Base-by-base conservation (phyloP, 35 echinoderm and acorn worm species). In the Ophiothrix spiculata region DNA sequence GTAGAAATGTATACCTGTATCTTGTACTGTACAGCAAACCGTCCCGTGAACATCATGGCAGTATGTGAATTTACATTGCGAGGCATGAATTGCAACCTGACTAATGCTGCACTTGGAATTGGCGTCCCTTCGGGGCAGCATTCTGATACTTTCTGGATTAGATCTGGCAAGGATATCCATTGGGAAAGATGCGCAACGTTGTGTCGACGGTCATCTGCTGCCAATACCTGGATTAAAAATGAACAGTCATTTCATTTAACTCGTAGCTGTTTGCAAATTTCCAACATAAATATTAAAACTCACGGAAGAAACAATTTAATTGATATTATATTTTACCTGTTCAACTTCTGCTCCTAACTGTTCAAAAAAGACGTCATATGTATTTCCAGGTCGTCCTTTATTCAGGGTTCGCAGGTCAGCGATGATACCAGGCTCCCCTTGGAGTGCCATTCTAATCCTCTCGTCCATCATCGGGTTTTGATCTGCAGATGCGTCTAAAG, bases 351-450 rank as follows among this genome's bases (percentile, higher is more conserved):
- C 80, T 40, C 40, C 80, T 38, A 83, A 17, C 39, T 83, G 49
- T 38, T 83, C 80, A 54, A 83, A 83, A 38, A 83, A 83, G 1
- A 83, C 80, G 56, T 83, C 80, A 83, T 40, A 83, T 83, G 80
- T 83, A 83, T 49, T 49, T 49, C 42, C 42, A 49, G 42, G 42
- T 49, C 42, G 42, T 49, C 80, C 80, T 46, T 32, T 49, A 54
- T 83, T 83, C 8, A 83, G 80, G 21, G 33, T 46, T 49, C 80
- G 33, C 2, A 49, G 54, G 80, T 83, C 80, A 8, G n/a, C 42
- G 42, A 49, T 49, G 42, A 49, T 49, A 49, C 42, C 42, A 49
- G 42, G 40, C 39, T 83, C 38, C 39, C 80, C 80, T 38, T 38
- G 54, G n/a, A 56, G 56, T 17, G 39, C 39, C 80, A 83, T n/a